phyloP scores from a whole-genome alignment of 2,888 invertebrate species.

The Nebria brevicollis region DNA sequence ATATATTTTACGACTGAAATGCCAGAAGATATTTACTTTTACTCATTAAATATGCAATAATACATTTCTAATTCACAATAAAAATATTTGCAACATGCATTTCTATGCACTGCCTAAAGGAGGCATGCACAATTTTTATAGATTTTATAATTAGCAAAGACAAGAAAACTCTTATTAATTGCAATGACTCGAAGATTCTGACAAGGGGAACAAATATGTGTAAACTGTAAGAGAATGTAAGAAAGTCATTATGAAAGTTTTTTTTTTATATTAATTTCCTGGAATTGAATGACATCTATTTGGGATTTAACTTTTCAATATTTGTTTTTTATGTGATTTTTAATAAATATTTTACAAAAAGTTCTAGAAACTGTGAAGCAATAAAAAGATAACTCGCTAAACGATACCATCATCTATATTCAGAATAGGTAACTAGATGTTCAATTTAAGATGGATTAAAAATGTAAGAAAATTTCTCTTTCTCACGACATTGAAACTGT shows the following conservation, averaged over 20 bases:
- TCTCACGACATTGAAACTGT: conserved; percentile 18
- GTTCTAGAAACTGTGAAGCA: background rate
- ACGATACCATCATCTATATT: background rate
- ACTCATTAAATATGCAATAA: background rate
- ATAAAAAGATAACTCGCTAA: background rate
- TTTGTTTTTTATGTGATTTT: background rate
- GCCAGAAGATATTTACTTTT: background rate
- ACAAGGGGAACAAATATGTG: background rate
- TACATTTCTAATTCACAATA: background rate
- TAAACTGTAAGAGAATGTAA: conserved; percentile 1
- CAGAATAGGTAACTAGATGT: background rate
- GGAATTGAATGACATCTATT: background rate
- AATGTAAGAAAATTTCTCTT: conserved; percentile 6
- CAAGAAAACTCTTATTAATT: background rate
- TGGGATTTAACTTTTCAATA: background rate
- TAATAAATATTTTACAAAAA: background rate
- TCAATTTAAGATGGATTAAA: background rate
- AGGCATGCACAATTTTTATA: background rate
- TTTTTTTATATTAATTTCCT: background rate
- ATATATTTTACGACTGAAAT: background rate
- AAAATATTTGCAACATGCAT: background rate
- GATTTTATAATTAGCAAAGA: background rate
- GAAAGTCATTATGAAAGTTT: background rate
- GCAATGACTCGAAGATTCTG: background rate
- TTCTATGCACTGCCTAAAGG: background rate